A percentile compares a stretch with the other conserved stretches of the same genome.
phyloP scores from a whole-genome alignment of 2,888 invertebrate genomes.

The Drosophila formosana region DNA sequence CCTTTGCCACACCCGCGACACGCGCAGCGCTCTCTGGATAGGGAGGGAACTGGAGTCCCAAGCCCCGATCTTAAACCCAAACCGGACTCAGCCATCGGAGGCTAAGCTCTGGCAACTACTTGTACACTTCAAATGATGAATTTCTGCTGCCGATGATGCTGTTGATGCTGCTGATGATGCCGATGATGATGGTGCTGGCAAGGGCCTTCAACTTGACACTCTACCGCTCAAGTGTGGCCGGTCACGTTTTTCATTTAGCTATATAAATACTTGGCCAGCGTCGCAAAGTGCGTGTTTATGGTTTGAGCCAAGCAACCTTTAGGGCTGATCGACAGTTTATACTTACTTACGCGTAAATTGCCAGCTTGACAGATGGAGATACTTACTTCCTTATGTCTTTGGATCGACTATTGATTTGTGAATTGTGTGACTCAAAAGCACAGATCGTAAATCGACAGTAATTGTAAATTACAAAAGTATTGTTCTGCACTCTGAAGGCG shows the following conservation, averaged over 20 bases:
- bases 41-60: constrained; percentile 12
- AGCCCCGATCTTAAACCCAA: constrained; percentile 19
- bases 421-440: constrained; percentile 27
- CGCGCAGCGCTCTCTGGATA: constrained; percentile 29
- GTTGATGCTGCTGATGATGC: constrained; percentile 7
- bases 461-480: constrained; percentile 55
- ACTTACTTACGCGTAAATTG: constrained; percentile 12
- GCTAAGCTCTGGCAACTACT: constrained; percentile 30
- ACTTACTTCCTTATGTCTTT: constrained; percentile 49
- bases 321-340: constrained; percentile 44
- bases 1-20: constrained; percentile 59
- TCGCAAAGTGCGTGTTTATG: constrained; percentile 39
- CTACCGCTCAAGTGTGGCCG: constrained; percentile 50
- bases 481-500: constrained; percentile 24
- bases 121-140: constrained; percentile 44
- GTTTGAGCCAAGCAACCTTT: constrained; percentile 29
- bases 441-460: constrained; percentile 22
- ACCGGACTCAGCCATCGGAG: constrained; percentile 39
- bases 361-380: constrained; percentile 26
- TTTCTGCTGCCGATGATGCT: constrained; percentile 38
- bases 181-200: constrained; percentile 33
- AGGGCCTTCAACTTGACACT: constrained; percentile 78
- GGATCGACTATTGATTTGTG: constrained; percentile 27
- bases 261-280: constrained; percentile 47
- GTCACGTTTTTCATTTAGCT: constrained; percentile 68